phyloP scores from a whole-genome alignment of 2,797 vertebrate genomes.

The Lycodopsis pacificus region DNA sequence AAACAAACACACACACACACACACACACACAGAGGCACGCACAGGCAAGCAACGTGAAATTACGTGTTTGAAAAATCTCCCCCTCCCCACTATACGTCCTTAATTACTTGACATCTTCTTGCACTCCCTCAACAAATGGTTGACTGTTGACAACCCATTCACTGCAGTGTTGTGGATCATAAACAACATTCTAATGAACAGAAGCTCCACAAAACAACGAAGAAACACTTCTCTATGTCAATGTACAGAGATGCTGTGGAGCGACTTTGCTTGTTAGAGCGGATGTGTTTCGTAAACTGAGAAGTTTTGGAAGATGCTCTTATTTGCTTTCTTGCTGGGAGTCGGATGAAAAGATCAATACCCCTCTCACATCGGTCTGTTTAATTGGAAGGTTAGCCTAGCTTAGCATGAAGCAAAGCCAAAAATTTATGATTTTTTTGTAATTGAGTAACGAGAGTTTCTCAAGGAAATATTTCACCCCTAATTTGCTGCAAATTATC shows the following conservation, averaged over 20 bases:
- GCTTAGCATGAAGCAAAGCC: not conserved
- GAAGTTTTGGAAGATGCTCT: not conserved
- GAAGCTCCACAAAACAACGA: conserved; percentile 51
- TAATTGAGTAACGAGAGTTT: too few relatives aligned
- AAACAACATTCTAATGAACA: conserved; percentile 73
- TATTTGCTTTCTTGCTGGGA: not conserved
- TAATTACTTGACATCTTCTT: conserved; percentile 63
- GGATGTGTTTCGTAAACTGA: not conserved
- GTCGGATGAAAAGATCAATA: not conserved
- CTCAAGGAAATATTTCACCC: too few relatives aligned
- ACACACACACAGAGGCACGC: not conserved
- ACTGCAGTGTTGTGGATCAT: conserved; percentile 37
- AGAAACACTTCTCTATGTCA: conserved; percentile 31
- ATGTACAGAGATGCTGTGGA: not conserved
- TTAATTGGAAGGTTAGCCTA: not conserved
- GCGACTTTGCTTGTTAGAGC: conserved; percentile 18
- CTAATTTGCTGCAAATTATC: not conserved
- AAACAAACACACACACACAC: conserved; percentile 8
- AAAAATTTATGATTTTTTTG: not conserved
- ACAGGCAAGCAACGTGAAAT: conserved; percentile 16
- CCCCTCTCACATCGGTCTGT: not conserved
- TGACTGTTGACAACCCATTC: conserved; percentile 48
- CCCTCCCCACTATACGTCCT: conserved; percentile 44
- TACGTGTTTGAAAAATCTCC: conserved; percentile 33
- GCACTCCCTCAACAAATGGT: conserved; percentile 49